Percentiles rank a stretch among this genome's conserved stretches.
These are phyloP conservation scores for Ovis canadensis DNA, from an alignment of 2,113 vertebrate genomes.

Conservation along the genomic window DNA sequence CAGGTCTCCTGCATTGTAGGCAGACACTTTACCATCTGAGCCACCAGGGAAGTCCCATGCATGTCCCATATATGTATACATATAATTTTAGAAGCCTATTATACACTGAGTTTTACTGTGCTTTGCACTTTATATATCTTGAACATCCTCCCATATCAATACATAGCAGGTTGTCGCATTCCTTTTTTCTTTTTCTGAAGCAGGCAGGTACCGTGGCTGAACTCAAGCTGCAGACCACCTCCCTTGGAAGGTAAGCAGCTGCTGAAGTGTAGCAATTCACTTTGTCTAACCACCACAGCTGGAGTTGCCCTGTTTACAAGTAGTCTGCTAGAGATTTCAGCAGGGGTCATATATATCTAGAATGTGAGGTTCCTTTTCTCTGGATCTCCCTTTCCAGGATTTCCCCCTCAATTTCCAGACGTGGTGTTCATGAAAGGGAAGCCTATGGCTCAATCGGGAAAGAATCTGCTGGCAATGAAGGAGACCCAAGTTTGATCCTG, in stretches of 20 bases:
- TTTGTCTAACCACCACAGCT: not conserved
- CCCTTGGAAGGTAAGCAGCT: not conserved
- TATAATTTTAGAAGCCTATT: not conserved
- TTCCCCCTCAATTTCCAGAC: not conserved
- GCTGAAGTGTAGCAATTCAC: rapidly evolving
- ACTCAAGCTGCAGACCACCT: not conserved
- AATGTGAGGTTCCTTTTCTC: not conserved
- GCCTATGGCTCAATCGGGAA: not conserved
- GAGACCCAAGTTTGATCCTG: not conserved
- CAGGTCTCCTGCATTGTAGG: no score
- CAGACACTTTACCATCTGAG: no score
- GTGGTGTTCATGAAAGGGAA: not conserved
- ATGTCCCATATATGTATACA: no score
- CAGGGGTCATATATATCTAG: not conserved
- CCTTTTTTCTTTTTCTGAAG: not conserved
- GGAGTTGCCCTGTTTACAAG: not conserved
- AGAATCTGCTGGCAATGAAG: not conserved
- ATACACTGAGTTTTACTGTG: not conserved
- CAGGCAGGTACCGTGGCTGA: not conserved
- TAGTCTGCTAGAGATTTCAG: not conserved
- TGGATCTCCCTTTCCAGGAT: not conserved
- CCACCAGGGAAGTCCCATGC: no score
- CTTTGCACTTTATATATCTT: not conserved
- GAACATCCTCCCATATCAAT: not conserved
- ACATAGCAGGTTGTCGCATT: not conserved